A percentile compares a stretch with the other conserved stretches of the same genome.
Evolutionary conservation across 2,797 vertebrate genomes (phyloP).

Genomic region (Myotis vivesi): DNA sequence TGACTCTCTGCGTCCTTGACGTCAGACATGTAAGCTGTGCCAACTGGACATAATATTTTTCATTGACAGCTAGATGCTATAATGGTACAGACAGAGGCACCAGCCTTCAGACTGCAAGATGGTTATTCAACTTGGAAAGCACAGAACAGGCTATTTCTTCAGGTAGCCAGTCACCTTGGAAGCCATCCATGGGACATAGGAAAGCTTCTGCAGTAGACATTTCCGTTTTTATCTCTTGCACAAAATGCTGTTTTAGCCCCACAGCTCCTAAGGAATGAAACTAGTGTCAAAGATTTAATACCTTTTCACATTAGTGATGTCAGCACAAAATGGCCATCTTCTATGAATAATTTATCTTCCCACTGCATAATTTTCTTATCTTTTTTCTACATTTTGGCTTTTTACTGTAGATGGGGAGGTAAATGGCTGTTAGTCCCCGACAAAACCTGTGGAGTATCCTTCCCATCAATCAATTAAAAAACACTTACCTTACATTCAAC

Average conservation of each 20-base stretch:
- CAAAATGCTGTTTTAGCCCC: conserved; percentile 85
- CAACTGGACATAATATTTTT: background rate
- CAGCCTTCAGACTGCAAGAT: background rate
- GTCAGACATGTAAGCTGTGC: background rate
- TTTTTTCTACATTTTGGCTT: conserved; percentile 88
- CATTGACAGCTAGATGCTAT: background rate
- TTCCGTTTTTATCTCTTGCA: conserved; percentile 88
- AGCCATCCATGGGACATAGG: conserved; percentile 56
- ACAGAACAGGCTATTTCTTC: conserved; percentile 31
- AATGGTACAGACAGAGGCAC: background rate
- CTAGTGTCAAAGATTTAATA: conserved; percentile 94
- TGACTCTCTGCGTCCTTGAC: background rate
- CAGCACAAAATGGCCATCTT: conserved; percentile 99
- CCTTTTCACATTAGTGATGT: conserved; percentile 99
- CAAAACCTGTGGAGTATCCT: conserved; percentile 92
- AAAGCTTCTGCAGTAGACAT: conserved; percentile 55
- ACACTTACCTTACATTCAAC: conserved; percentile 99
- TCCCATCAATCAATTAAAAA: conserved; percentile 99
- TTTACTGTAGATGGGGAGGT: conserved; percentile 90
- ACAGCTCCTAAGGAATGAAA: conserved; percentile 84
- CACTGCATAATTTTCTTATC: conserved; percentile 93
- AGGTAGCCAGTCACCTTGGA: conserved; percentile 78
- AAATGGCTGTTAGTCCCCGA: conserved; percentile 94
- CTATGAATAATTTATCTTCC: conserved; percentile 98
- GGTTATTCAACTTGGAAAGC: conserved; percentile 23